Percentiles rank a stretch among this genome's conserved stretches.
Evolutionary conservation across 1,140 invertebrate genomes (phyloP).

Genomic region (Drosophila eugracilis): DNA sequence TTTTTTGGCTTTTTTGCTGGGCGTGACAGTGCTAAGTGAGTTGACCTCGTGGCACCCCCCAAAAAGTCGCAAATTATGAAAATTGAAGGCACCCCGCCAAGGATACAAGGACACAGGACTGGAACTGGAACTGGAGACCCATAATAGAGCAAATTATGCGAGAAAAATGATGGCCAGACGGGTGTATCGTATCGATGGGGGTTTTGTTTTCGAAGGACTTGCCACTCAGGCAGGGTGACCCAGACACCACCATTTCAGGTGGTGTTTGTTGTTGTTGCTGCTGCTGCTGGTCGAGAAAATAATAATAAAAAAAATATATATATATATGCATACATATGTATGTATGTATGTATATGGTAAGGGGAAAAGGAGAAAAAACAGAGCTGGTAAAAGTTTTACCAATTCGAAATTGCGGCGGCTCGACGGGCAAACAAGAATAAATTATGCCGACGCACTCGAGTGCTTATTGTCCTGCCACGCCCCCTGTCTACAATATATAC

Average conservation of each 20-base stretch:
- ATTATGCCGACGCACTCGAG: conserved; percentile 82
- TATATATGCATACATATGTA: not conserved
- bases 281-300: conserved; percentile 2
- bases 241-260: conserved; percentile 29
- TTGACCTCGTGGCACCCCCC: conserved; percentile 34
- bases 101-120: conserved; percentile 13
- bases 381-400: conserved; percentile 49
- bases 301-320: not conserved
- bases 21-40: conserved; percentile 72
- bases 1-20: conserved; percentile 38
- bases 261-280: not conserved
- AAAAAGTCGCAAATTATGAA: conserved; percentile 69
- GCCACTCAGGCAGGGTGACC: conserved; percentile 16
- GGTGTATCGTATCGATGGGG: conserved; percentile 45
- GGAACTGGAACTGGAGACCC: conserved; percentile 22
- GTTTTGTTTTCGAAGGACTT: conserved; percentile 1
- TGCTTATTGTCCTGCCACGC: conserved; percentile 69
- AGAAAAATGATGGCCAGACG: conserved; percentile 72
- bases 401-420: conserved; percentile 54
- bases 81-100: conserved; percentile 52
- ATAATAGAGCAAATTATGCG: conserved; percentile 81
- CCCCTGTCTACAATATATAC: not conserved
- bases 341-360: not conserved
- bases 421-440: conserved; percentile 73
- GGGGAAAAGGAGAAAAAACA: not conserved